Percentiles rank a stretch among this genome's conserved stretches.
Evolutionary conservation across 92 coral and sea anemone species (phyloP).

Genomic region (Isaurus tuberculatus): DNA sequence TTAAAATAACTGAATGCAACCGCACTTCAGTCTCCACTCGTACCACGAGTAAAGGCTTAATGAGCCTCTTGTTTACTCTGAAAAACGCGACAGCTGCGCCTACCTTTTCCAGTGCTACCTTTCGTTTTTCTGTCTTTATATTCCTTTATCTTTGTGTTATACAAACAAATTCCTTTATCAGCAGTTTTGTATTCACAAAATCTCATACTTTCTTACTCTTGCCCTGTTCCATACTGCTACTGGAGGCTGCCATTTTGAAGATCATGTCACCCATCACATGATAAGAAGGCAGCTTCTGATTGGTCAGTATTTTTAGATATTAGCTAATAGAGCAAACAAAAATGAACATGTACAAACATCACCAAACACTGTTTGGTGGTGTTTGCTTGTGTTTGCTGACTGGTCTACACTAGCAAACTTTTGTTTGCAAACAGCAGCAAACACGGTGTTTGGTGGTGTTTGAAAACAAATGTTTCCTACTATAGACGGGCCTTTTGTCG

Average conservation of each 20-base stretch:
- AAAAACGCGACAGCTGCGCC: too few relatives aligned
- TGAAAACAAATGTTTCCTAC: constrained; percentile 31
- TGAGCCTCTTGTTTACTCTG: too few relatives aligned
- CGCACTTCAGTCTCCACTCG: too few relatives aligned
- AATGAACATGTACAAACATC: neutral
- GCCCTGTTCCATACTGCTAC: constrained; percentile 15
- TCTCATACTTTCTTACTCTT: constrained; percentile 6
- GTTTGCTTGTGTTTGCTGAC: constrained; percentile 19
- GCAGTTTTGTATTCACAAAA: constrained; percentile 12
- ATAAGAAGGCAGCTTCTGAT: neutral
- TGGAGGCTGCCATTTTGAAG: constrained; percentile 15
- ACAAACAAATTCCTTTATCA: constrained; percentile 7
- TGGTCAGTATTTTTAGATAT: neutral
- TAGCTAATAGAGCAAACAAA: neutral
- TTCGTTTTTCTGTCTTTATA: constrained; percentile 15
- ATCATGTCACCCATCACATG: neutral
- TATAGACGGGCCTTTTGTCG: constrained; percentile 16
- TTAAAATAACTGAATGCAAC: too few relatives aligned
- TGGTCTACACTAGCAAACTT: constrained; percentile 12
- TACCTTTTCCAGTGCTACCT: constrained; percentile 1
- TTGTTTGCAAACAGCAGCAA: constrained; percentile 29
- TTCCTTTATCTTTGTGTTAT: constrained; percentile 22
- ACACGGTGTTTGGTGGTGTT: constrained; percentile 13
- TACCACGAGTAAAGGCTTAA: too few relatives aligned
- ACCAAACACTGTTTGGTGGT: neutral